phyloP scores from a whole-genome alignment of 2,113 vertebrate genomes.

The Oncorhynchus kisutch region DNA sequence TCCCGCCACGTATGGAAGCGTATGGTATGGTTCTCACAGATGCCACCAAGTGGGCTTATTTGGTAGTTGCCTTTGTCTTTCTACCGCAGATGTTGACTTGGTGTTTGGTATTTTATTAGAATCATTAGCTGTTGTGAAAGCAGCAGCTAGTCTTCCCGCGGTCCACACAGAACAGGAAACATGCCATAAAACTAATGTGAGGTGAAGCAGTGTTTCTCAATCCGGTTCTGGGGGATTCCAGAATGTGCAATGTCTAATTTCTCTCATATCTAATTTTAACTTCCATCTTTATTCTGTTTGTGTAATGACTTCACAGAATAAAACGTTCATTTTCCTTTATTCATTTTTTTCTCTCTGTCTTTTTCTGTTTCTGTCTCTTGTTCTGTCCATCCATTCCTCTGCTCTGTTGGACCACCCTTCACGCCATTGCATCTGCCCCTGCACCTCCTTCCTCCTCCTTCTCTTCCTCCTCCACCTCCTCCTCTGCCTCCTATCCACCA shows the following conservation, averaged over 20 bases:
- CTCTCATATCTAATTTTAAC: too few species aligned
- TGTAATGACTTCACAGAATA: too few species aligned
- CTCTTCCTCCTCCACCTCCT: conserved; percentile 49
- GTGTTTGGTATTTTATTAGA: too few species aligned
- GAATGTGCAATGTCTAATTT: too few species aligned
- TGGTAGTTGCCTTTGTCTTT: conserved; percentile 3
- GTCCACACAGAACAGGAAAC: too few species aligned
- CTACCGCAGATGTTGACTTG: neutral
- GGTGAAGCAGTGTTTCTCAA: too few species aligned
- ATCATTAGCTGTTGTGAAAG: too few species aligned
- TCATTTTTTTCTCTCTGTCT: conserved; percentile 24
- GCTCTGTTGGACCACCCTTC: conserved; percentile 52
- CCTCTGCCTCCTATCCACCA: conserved; percentile 52
- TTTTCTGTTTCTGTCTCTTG: conserved; percentile 29
- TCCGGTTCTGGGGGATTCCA: too few species aligned
- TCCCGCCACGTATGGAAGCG: conserved; percentile 14
- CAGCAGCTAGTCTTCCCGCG: too few species aligned
- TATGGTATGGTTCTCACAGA: conserved; percentile 12
- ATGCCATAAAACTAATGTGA: neutral
- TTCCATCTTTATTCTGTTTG: too few species aligned
- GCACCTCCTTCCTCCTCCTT: conserved; percentile 57
- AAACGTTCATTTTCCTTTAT: neutral
- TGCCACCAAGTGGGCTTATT: conserved; percentile 41
- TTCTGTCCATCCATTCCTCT: conserved; percentile 65
- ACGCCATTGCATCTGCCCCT: conserved; percentile 56